Percentiles rank a stretch among this genome's conserved stretches.
Conservation (phyloP, 2,113 vertebrate species). For the Piaya cayana region DNA sequence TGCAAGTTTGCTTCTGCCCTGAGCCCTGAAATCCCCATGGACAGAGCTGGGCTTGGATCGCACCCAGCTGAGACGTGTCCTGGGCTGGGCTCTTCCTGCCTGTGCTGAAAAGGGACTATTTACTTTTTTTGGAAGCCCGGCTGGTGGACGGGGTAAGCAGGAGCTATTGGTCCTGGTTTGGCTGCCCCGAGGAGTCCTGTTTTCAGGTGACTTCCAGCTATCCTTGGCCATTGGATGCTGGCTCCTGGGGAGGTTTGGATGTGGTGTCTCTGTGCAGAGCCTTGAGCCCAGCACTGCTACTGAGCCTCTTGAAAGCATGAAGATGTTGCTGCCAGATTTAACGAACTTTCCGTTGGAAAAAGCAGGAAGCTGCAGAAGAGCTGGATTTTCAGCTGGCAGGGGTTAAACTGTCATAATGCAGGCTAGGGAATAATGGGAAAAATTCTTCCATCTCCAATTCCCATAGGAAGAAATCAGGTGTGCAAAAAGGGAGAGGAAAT, state of each 20-base stretch:
- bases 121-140: not conserved
- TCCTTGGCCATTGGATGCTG: not conserved
- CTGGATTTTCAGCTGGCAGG: not conserved
- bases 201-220: not conserved
- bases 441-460: not conserved
- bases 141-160: not conserved
- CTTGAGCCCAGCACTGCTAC: not conserved
- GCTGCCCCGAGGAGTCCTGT: not conserved
- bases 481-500: not conserved
- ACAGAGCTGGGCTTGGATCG: not conserved
- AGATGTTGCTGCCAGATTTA: not conserved
- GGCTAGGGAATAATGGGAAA: not conserved
- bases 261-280: not conserved
- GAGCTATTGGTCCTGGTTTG: not conserved
- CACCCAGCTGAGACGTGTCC: not conserved
- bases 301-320: not conserved
- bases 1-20: not conserved
- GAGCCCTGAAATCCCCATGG: fast-evolving
- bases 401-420: not conserved
- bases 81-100: not conserved
- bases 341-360: not conserved
- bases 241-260: not conserved
- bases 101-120: fast-evolving
- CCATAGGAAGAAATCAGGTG: not conserved
- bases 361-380: not conserved